phyloP scores from a whole-genome alignment of 2,797 vertebrate genomes.

The Parauchenoglanis ngamensis region DNA sequence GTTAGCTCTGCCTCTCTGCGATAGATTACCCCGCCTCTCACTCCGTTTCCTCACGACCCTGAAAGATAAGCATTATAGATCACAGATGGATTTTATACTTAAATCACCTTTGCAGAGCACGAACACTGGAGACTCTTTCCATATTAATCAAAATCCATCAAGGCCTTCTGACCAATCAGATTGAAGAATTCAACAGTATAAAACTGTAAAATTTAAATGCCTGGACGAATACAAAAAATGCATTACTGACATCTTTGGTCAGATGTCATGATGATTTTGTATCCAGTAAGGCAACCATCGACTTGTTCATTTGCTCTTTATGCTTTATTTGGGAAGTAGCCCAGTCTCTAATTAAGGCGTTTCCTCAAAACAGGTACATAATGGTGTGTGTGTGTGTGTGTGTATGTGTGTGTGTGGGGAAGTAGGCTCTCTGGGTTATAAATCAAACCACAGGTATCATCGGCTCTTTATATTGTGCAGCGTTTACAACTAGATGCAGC shows the following conservation, averaged over 20 bases:
- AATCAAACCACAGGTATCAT: slow-evolving; percentile 52
- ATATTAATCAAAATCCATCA: background rate
- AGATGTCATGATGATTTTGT: background rate
- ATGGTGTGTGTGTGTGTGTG: slow-evolving; percentile 55
- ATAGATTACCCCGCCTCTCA: too few species aligned
- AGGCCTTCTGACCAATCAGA: background rate
- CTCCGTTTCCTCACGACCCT: too few species aligned
- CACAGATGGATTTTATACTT: background rate
- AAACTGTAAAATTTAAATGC: background rate
- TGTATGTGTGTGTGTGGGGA: slow-evolving; percentile 55
- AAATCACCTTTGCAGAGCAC: background rate
- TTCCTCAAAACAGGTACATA: slow-evolving; percentile 42
- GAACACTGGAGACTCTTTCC: background rate
- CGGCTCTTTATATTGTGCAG: slow-evolving; percentile 59
- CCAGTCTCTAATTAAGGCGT: slow-evolving; percentile 65
- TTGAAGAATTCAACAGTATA: background rate
- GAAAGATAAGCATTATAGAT: too few species aligned
- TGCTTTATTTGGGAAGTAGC: slow-evolving; percentile 42
- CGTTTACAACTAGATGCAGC: slow-evolving; percentile 55
- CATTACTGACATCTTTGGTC: background rate
- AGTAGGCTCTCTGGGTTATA: slow-evolving; percentile 35
- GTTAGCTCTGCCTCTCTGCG: too few species aligned
- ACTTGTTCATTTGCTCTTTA: background rate
- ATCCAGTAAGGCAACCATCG: background rate
- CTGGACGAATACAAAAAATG: background rate